phyloP scores from a whole-genome alignment of 2,888 invertebrate genomes.

The Crossocerus cetratus region DNA sequence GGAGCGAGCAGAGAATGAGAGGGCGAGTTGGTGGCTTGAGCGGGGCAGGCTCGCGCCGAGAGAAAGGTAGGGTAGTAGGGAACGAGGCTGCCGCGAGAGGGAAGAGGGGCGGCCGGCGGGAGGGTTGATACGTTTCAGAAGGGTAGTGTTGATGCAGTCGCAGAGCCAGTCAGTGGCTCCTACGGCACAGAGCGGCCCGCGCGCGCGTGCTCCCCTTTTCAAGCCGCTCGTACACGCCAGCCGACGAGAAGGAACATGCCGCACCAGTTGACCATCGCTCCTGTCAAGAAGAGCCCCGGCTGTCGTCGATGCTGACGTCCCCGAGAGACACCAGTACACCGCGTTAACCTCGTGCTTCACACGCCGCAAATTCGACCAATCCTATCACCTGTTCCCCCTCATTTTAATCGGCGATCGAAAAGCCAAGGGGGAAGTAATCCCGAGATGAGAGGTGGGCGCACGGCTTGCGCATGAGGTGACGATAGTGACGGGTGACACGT shows the following conservation, averaged over 20 bases:
- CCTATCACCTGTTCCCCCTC: too few relatives aligned
- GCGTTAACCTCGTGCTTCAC: too few relatives aligned
- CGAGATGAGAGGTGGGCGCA: too few relatives aligned
- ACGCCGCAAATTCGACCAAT: too few relatives aligned
- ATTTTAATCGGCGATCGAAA: too few relatives aligned
- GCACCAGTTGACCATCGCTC: too few relatives aligned
- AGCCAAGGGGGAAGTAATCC: too few relatives aligned
- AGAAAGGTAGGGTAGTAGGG: conserved; percentile 31
- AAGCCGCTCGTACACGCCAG: conserved; percentile 20
- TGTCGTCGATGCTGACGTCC: too few relatives aligned
- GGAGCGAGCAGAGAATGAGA: background rate
- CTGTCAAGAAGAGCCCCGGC: too few relatives aligned
- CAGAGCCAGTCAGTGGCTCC: conserved; percentile 73
- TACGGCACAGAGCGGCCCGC: conserved; percentile 68
- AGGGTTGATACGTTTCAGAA: conserved; percentile 63
- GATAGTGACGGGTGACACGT: too few relatives aligned
- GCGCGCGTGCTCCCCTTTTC: conserved; percentile 53
- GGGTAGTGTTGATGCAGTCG: conserved; percentile 68
- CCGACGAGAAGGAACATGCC: conserved; percentile 23
- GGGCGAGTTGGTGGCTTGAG: background rate
- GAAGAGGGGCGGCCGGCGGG: conserved; percentile 30
- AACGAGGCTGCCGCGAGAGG: conserved; percentile 20
- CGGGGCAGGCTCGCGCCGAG: conserved; percentile 4
- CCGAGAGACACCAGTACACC: too few relatives aligned
- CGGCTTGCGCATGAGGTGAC: too few relatives aligned